Evolutionary conservation across 2,797 vertebrate species (phyloP).

Genomic region (Hybognathus amarus): DNA sequence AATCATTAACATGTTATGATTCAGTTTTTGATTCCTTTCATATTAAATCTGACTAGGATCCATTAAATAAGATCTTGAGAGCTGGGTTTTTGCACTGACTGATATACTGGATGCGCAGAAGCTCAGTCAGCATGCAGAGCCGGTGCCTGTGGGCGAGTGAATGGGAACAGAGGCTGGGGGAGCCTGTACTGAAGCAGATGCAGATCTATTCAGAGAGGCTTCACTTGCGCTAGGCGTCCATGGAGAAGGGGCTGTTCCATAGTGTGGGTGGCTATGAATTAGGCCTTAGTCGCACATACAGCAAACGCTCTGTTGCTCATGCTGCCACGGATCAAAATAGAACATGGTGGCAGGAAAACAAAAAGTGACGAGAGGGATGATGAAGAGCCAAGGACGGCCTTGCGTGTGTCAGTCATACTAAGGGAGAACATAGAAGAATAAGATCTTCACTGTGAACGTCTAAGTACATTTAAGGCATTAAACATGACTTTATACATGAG

Average conservation of each 20-base stretch:
- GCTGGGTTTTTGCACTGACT: slow-evolving; percentile 10
- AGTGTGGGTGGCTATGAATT: slow-evolving; percentile 59
- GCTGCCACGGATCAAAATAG: slow-evolving; percentile 54
- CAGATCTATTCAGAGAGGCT: slow-evolving; percentile 57
- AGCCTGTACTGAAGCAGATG: slow-evolving; percentile 45
- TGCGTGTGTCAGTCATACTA: slow-evolving; percentile 11
- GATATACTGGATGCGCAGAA: slow-evolving; percentile 22
- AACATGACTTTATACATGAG: too few species aligned
- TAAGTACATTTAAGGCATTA: background rate
- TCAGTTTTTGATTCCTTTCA: background rate
- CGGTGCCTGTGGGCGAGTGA: slow-evolving; percentile 55
- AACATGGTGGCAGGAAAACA: slow-evolving; percentile 54
- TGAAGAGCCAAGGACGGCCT: slow-evolving; percentile 24
- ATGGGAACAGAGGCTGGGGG: slow-evolving; percentile 50
- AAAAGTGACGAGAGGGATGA: slow-evolving; percentile 47
- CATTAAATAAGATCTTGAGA: background rate
- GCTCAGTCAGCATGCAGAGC: slow-evolving; percentile 47
- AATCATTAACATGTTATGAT: too few species aligned
- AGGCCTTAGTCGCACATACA: slow-evolving; percentile 55
- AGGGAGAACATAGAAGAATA: background rate
- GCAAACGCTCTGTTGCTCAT: slow-evolving; percentile 57
- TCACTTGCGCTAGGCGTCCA: slow-evolving; percentile 47
- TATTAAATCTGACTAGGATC: background rate
- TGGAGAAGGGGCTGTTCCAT: slow-evolving; percentile 61
- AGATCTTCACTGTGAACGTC: background rate